Base-by-base conservation (phyloP, 2,797 vertebrate species). In the Silurus aristotelis region DNA sequence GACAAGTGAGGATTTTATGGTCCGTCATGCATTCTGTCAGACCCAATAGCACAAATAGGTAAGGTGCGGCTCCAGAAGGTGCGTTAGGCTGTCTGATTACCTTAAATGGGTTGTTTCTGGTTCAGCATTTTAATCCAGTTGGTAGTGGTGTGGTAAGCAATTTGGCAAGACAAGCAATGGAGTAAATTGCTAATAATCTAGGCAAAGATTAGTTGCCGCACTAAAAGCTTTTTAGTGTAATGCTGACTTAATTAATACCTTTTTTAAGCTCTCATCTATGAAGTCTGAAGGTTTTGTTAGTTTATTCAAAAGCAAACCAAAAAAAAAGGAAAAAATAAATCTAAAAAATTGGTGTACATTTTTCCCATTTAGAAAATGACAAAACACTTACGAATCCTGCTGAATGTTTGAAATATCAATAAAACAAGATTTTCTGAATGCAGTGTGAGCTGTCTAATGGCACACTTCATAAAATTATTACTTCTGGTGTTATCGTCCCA, bases 131-230 rank as follows among this genome's bases (percentile, higher is more conserved):
- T 5, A 80, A 27, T 22, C 15, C n/a, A 27, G 4, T 17, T 66
- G 61, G 17, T 27, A 48, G 22, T 66, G 78, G n/a, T 55, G 14
- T 66, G 3, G 13, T 12, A 17, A 60, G 75, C n/a, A 58, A 58
- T 8, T 27, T 60, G 8, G 52, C 27, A 77, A 77, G 38, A 17
- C 52, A 31, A 58, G 56, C 31, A 77, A 31, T 20, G 22, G 27
- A 22, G 10, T 38, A 58, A 77, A 31, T 78, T 60, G 75, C 31
- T 20, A 78, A 9, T 76, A 56, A 58, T 58, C 73, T 78, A 78
- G 8, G 25, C 56, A 56, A 5, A 43, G 58, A n/a, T 78, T 78
- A 78, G 75, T 12, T 61, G 56, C 27, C 31, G 9, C 72, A 73
- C 6, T 75, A n/a, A 75, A 48, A 22, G 68, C 31, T 75, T 25